These are phyloP conservation scores for Vanessa tameamea DNA, from an alignment of 1,140 invertebrate genomes.

Conservation along the genomic window DNA sequence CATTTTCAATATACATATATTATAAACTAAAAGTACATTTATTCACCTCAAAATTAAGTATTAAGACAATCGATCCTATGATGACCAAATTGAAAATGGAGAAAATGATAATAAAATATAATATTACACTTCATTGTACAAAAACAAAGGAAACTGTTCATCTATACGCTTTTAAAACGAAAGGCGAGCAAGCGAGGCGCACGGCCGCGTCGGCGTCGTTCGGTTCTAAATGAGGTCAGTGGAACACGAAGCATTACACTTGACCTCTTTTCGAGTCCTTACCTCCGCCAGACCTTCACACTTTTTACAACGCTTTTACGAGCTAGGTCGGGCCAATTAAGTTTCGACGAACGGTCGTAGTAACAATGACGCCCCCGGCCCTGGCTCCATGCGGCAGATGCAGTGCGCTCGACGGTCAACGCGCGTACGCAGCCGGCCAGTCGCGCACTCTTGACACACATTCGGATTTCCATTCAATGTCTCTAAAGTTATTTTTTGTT, in stretches of 20 bases:
- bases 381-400: constrained; percentile 56
- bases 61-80: no score
- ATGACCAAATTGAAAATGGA: no score
- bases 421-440: constrained; percentile 33
- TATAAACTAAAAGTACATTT: no score
- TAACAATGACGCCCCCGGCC: constrained; percentile 64
- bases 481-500: constrained; percentile 58
- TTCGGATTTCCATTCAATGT: constrained; percentile 62
- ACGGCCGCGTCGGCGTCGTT: constrained; percentile 52
- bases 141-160: constrained; percentile 31
- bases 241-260: constrained; percentile 78
- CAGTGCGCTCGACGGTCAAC: constrained; percentile 41
- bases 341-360: constrained; percentile 62
- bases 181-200: constrained; percentile 62
- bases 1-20: no score
- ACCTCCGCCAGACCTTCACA: constrained; percentile 79
- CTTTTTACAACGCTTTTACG: constrained; percentile 79
- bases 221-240: constrained; percentile 76
- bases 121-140: constrained; percentile 14
- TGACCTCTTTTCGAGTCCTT: constrained; percentile 80
- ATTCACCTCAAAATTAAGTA: no score
- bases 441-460: constrained; percentile 74
- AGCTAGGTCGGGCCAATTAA: constrained; percentile 79
- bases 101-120: neutral
- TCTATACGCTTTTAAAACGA: constrained; percentile 48